Evolutionary conservation across 1,140 invertebrate genomes (phyloP), one percentile per base, ranked within the genome.

Genomic region (Drosophila punjabiensis): DNA sequence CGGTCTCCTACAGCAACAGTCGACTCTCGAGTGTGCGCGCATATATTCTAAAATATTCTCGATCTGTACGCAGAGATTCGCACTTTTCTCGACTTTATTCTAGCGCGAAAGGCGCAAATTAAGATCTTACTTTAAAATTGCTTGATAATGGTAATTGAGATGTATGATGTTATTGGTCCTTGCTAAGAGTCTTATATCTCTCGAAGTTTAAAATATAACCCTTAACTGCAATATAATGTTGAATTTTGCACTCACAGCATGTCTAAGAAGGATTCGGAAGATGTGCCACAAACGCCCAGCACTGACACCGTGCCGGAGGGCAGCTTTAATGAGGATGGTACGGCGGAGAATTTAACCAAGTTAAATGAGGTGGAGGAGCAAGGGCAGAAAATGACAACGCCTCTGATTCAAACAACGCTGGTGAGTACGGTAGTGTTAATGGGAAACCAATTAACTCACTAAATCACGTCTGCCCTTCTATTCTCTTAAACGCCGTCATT

Each of bases 401-500:
- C 84, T n/a, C 74, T 90, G 30, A 90, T 90, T 62, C 92, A 93
- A 79, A 92, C 92, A 41, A 93, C 92, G 56, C 62, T 93, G 82
- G 92, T 93, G 60, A 82, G 82, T 73, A 28, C 5, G 10, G 11
- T n/a, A 50, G 48, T 30, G 16, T 48, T 75, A 67, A 68, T 79
- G 64, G 47, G 52, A 86, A 80, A 79, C 50, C 70, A 90, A 89
- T 85, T 90, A 85, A 80, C 52, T 55, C 33, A 39, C 47, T 37
- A 18, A 39, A 24, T 75, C 55, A 20, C 33, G 39, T 33, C 30
- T 37, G n/a, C 32, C 50, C 30, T 30, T 33, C 24, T 60, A 14
- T 30, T 28, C 14, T 35, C 4, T 16, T 14, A 13, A 18, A 13
- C 14, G 4, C 16, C 6, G 14, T 33, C 4, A 5, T 16, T 43